Evolutionary conservation across 2,113 vertebrate genomes (phyloP).

Genomic region (Alouatta palliata): DNA sequence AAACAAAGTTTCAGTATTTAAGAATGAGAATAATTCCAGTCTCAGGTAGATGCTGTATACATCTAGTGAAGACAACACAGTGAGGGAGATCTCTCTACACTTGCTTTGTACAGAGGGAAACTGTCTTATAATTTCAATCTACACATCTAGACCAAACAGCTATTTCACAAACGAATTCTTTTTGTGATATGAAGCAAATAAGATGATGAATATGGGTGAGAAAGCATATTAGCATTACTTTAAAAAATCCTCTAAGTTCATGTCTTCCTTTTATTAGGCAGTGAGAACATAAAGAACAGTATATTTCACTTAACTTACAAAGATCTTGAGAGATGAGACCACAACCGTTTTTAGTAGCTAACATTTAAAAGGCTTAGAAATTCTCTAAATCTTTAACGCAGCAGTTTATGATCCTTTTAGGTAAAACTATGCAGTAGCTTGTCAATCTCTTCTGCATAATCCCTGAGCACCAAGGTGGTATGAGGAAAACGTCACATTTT

Average conservation of each 20-base stretch:
- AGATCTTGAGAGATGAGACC: background rate
- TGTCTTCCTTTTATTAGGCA: background rate
- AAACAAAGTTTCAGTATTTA: background rate
- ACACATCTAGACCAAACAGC: background rate
- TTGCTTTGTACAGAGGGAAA: background rate
- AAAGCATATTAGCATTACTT: background rate
- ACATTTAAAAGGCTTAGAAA: conserved; percentile 3
- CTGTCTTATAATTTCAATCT: background rate
- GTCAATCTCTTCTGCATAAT: background rate
- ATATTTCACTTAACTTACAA: conserved; percentile 6
- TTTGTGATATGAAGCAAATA: background rate
- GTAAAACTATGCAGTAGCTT: background rate
- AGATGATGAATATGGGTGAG: background rate
- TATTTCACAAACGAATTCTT: background rate
- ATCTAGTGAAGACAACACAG: background rate
- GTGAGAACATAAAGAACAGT: background rate
- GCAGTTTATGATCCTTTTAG: background rate
- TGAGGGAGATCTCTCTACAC: background rate
- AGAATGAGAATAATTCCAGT: background rate
- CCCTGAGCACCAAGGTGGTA: background rate
- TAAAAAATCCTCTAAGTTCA: background rate
- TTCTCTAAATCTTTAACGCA: background rate
- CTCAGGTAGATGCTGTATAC: background rate
- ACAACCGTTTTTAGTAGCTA: background rate
- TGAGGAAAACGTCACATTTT: background rate